Conservation (phyloP, 2,113 vertebrate species). For the Zootoca vivipara region DNA sequence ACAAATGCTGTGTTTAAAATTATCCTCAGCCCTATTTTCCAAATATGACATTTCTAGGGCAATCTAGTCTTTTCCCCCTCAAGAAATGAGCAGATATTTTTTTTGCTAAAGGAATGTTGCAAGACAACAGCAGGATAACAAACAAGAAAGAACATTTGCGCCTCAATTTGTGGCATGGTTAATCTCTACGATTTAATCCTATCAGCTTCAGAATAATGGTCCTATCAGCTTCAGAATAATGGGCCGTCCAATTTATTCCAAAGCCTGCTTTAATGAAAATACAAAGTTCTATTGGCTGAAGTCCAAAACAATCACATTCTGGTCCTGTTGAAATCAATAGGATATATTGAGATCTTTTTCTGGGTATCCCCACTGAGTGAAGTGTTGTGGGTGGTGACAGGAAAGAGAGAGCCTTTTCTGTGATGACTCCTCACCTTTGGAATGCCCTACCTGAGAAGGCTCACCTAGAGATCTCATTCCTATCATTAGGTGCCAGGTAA, state of each 20-base stretch:
- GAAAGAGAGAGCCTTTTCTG: neutral
- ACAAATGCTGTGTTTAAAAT: conserved; percentile 19
- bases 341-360: neutral
- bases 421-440: neutral
- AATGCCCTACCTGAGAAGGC: neutral
- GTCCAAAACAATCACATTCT: neutral
- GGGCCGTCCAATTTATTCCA: neutral
- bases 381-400: neutral
- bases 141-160: neutral
- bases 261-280: neutral
- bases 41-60: neutral
- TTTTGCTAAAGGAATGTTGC: neutral
- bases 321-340: neutral
- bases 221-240: neutral
- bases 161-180: neutral
- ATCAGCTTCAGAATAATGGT: neutral
- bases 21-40: neutral
- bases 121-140: neutral
- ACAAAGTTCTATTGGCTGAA: neutral
- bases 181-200: neutral
- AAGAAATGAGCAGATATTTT: neutral
- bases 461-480: no score
- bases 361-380: neutral
- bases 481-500: no score
- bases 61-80: neutral